A percentile compares a stretch with the other conserved stretches of the same genome.
phyloP scores from a whole-genome alignment of 2,888 invertebrate genomes.

The Drosophila nigritarsus region DNA sequence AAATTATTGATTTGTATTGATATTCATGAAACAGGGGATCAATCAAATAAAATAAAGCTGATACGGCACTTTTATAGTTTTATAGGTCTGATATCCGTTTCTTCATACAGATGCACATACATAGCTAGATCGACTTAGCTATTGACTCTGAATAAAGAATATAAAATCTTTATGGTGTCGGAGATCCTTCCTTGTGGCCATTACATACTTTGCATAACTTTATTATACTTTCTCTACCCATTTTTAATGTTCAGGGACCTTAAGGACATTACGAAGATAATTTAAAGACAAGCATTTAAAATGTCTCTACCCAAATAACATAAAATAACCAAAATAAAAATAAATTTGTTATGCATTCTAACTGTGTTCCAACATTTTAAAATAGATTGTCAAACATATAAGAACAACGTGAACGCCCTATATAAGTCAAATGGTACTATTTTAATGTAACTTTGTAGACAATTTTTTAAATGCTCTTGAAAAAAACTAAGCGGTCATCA shows the following conservation, averaged over 20 bases:
- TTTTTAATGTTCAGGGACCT: neutral
- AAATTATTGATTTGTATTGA: neutral
- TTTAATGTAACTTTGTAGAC: constrained; percentile 18
- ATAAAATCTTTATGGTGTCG: neutral
- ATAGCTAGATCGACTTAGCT: neutral
- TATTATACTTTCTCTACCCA: neutral
- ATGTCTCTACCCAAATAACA: neutral
- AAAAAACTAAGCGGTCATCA: constrained; percentile 56
- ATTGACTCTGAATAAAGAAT: neutral
- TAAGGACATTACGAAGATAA: neutral
- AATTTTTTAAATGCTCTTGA: constrained; percentile 59
- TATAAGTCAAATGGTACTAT: neutral
- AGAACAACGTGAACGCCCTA: neutral
- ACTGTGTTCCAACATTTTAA: neutral
- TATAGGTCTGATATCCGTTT: neutral
- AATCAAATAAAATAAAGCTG: neutral
- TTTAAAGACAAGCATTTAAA: neutral
- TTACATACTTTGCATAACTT: neutral
- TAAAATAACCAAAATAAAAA: neutral
- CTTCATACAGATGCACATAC: neutral
- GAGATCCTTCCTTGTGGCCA: neutral
- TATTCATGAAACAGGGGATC: neutral
- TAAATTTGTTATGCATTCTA: neutral
- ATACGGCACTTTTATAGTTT: neutral
- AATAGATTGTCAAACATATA: neutral